Base-by-base conservation (phyloP, 2,888 invertebrate species). In the Ditula angustiorana region DNA sequence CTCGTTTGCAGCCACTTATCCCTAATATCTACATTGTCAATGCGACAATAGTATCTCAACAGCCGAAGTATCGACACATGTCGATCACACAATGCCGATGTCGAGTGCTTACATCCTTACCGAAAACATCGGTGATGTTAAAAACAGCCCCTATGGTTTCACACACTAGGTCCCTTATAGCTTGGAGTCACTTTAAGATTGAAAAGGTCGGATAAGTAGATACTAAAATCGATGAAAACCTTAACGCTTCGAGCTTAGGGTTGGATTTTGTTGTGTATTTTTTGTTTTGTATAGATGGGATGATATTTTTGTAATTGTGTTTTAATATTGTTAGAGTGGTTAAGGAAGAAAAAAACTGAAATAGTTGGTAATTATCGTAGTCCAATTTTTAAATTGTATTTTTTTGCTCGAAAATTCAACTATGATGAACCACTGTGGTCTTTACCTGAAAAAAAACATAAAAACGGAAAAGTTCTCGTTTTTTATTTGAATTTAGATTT, bases 251-350 rank as follows among this genome's bases (percentile, higher is more conserved):
- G 0, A 41, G 11, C 0, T 62, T 77, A 82, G 69, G 68, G 73
- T 73, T 13, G 61, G 72, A 71, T 74, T 78, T 84, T 30, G 67
- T 19, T 44, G 35, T 35, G 33, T 69, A 66, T 68, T 5, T 44
- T 21, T 44, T 55, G 26, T 33, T 21, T 66, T 46, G 16, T 13
- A 19, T 19, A 11, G 44, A 7, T 33, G 80, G 82, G 88, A 89
- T 89, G 88, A 87, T 83, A 80, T 81, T 85, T 82, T 84, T 75
- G 87, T 88, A 87, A 89, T 88, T 88, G 87, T 87, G 76, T 82
- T 82, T 79, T 85, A 87, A 90, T 90, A 80, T 79, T 73, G 76
- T 82, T 83, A 75, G 74, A 86, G 85, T 85, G 77, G 78, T 71
- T 73, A 72, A 70, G 70, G 74, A 77, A 72, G 74, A 49, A 47